A percentile compares a stretch with the other conserved stretches of the same genome.
Evolutionary conservation across 2,797 vertebrate genomes (phyloP).

Genomic region (Echiichthys vipera): DNA sequence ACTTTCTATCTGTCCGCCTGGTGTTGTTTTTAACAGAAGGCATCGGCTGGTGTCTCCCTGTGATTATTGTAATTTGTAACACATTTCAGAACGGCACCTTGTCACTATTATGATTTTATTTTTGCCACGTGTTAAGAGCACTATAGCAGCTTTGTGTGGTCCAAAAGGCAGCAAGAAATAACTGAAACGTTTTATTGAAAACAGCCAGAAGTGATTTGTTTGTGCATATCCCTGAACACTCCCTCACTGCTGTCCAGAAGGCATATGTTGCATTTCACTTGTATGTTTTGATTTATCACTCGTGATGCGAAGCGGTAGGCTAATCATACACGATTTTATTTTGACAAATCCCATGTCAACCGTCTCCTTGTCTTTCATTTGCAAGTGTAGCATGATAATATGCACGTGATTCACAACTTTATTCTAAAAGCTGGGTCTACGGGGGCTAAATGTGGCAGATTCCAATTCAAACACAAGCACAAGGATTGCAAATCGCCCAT

Average conservation of each 20-base stretch:
- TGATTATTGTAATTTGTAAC: conserved; percentile 1
- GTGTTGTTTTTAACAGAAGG: neutral
- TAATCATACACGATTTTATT: conserved; percentile 29
- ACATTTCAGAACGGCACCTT: conserved; percentile 1
- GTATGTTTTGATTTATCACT: conserved; percentile 23
- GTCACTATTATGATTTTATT: neutral
- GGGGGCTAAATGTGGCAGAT: neutral
- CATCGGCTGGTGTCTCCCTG: neutral
- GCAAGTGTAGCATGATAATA: conserved; percentile 16
- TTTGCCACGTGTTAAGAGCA: neutral
- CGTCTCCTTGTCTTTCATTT: neutral
- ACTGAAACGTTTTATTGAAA: conserved; percentile 1
- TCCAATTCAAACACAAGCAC: neutral
- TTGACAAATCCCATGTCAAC: conserved; percentile 13
- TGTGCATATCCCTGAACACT: conserved; percentile 9
- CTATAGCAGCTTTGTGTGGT: neutral
- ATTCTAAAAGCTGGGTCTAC: neutral
- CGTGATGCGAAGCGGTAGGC: neutral
- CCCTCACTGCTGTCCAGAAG: neutral
- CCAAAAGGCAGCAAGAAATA: neutral
- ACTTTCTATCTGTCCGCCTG: conserved; percentile 24
- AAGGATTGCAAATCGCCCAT: neutral
- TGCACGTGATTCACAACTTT: conserved; percentile 9
- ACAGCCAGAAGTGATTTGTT: neutral
- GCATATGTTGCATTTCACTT: conserved; percentile 7